These are phyloP conservation scores for Chloromyia formosa DNA, from an alignment of 2,888 invertebrate genomes.

Conservation along the genomic window DNA sequence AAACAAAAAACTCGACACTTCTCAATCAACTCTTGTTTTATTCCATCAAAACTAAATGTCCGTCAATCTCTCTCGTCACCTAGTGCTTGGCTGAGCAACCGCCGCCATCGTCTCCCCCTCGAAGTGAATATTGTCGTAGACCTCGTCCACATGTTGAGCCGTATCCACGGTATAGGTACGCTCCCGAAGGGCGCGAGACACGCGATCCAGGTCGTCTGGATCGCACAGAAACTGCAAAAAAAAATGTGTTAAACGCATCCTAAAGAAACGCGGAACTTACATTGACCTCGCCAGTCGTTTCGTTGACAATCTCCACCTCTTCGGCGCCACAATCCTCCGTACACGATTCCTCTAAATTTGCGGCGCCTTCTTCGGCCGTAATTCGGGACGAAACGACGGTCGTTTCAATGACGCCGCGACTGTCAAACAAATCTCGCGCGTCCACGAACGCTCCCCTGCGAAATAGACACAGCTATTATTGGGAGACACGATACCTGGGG, in stretches of 20 bases:
- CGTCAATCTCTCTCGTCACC: no score
- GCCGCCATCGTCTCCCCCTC: background rate
- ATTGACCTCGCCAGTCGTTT: conserved; percentile 58
- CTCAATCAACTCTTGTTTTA: no score
- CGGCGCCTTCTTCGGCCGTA: conserved; percentile 49
- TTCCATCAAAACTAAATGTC: no score
- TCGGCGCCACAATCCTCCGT: conserved; percentile 74
- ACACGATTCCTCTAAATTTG: conserved; percentile 67
- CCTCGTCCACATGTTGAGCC: conserved; percentile 64
- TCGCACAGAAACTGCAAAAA: conserved; percentile 68
- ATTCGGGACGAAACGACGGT: no score
- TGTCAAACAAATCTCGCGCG: conserved; percentile 66
- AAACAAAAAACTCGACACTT: no score
- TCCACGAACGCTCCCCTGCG: conserved; percentile 65
- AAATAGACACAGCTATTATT: conserved; percentile 43
- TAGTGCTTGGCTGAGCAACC: no score
- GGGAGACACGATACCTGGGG: background rate
- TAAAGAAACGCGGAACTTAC: conserved; percentile 51
- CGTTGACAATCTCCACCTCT: conserved; percentile 69
- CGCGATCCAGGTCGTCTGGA: conserved; percentile 63
- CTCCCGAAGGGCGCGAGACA: conserved; percentile 65
- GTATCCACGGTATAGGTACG: conserved; percentile 57
- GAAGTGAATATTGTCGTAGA: conserved; percentile 66
- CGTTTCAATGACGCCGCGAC: conserved; percentile 70
- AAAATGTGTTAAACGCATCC: conserved; percentile 6